Evolutionary conservation across 2,888 invertebrate species (phyloP), one percentile per base, ranked within the genome.

Genomic region (Eupelmus urozonus): DNA sequence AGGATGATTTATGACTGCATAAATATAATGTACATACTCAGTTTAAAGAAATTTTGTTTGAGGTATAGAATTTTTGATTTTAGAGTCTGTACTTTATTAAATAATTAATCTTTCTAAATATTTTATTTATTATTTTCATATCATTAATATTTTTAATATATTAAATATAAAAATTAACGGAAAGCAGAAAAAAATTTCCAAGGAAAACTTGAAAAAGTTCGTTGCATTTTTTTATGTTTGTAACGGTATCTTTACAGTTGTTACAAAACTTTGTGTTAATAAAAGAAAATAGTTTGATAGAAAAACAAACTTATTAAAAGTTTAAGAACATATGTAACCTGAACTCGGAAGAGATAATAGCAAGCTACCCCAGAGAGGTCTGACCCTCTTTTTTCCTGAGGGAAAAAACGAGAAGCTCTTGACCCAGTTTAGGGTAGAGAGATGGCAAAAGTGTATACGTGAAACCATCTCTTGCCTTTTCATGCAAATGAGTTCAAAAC

Each of bases 341-440:
- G 29, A 53, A 55, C 25, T 40, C 40, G 51, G 20, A 18, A 25
- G 23, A 57, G 11, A 60, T 40, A 40, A 59, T 57, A n/a, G 51
- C 34, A n/a, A 42, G 70, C 59, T 7, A 45, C 29, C 42, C 16
- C 9, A 18, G 51, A 27, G 27, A 53, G 51, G 40, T 34, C 27
- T 73, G 73, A 57, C 65, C 73, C 16, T 9, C 29, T 73, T 73
- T 42, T 73, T 65, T 16, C 13, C 2, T 4, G 29, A 29, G 20
- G 51, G 55, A 55, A 73, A 70, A 59, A 72, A 69, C 51, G 40
- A 65, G 59, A 53, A 57, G 65, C 51, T 75, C 70, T 78, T 51
- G 71, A 70, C 55, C 66, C 66, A 66, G 40, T 62, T 78, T 76
- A 70, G 76, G 57, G 57, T 42, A 29, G 60, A 70, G 75, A 78